Evolutionary conservation across 1,140 invertebrate species (phyloP), one percentile per base, ranked within the genome.

Genomic region (Bacillus rossius): DNA sequence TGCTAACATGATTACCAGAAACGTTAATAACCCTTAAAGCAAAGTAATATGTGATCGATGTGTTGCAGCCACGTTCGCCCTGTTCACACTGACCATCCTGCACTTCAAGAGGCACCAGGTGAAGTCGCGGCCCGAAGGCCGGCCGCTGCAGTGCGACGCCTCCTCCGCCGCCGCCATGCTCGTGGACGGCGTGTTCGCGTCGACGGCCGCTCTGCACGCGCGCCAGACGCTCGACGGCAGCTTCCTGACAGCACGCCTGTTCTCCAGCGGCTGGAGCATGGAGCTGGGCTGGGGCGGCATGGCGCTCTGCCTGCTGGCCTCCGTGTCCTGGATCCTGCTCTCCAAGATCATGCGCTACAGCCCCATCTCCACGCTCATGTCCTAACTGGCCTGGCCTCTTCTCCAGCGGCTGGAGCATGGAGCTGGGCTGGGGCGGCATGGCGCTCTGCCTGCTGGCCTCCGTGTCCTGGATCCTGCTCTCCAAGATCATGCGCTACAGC

Each of bases 321-420:
- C 86, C 0, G 74, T 91, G 0, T 77, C 92, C 2, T 94, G 92
- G 92, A 91, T 93, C 43, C 74, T 93, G 37, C 77, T 94, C 14
- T 91, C 89, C 14, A 92, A 92, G 74, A 89, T 93, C 60, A 92
- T 93, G 89, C 79, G 91, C 64, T 92, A 92, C 72, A 91, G 88
- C 73, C 89, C 89, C 5, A 84, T 90, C 50, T 57, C 55, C 14
- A 26, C 45, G 7, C 26, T 48, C 16, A 7, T 49, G n/a, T 17
- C 55, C 8, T 57, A 55, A 34, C 29, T 34, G 81, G 0, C 86
- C 86, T 0, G 77, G 89, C n/a, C 79, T 84, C 38, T 89, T 92
- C 69, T 78, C 79, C 16, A 86, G 83, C 0, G 86, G 88, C 1
- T 93, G 90, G 91, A 91, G 88, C 20, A 74, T 92, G 56, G 85